Evolutionary conservation across 2,888 invertebrate genomes (phyloP), one percentile per base, ranked within the genome.

Genomic region (Elgonia sp.): DNA sequence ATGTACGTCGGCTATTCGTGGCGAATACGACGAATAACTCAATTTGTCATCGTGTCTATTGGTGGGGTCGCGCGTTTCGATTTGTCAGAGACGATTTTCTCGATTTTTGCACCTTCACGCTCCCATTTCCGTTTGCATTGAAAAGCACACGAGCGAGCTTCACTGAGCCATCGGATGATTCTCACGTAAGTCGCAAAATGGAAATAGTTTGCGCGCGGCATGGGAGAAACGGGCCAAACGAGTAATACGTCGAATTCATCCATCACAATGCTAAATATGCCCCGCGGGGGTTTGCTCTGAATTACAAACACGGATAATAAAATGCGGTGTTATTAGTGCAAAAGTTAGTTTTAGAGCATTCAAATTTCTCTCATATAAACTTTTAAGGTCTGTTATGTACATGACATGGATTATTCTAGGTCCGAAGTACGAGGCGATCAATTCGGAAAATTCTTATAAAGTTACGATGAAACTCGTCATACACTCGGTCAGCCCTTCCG

Each of bases 381-480:
- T 70, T 70, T 70, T 16, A 46, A 63, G 40, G 7, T 70, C 55
- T 63, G 42, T 37, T 60, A n/a, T 76, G 69, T 82, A 69, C 37
- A 73, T 40, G 53, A 72, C 10, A 72, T 81, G 29, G 60, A 79
- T 89, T 42, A 57, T 92, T 92, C n/a, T 90, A 94, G 93, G 93
- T 81, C 92, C 92, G 16, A 95, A 95, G 91, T 95, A 95, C 89
- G 95, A 95, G 89, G 94, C 95, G 37, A 92, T 94, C 21, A 92
- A 95, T 3, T 90, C 94, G 86, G 95, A 95, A 91, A 95, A 95
- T 89, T 94, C 95, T 29, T 96, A 96, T 93, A 95, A 95, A 92
- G 95, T 95, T 80, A 94, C 95, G 80, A 95, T 96, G 95, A 95
- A 95, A 89, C 92, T 96, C 70, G 95, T 95, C 80, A 95, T 96